These are phyloP conservation scores for Tupaia chinensis DNA, from an alignment of 2,113 vertebrate genomes.

Conservation along the genomic window DNA sequence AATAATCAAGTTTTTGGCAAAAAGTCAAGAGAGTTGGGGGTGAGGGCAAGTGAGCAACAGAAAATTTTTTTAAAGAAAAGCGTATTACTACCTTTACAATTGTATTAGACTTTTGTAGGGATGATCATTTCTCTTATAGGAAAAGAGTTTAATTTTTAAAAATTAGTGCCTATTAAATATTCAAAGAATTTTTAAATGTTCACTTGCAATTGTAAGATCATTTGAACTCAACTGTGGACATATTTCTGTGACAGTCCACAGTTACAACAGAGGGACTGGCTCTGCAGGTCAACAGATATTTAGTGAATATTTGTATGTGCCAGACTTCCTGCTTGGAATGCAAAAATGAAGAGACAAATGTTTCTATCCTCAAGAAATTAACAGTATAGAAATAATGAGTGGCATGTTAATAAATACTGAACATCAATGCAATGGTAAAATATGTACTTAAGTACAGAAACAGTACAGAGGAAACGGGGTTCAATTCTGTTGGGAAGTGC, in stretches of 20 bases:
- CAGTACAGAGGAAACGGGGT: neutral
- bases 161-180: slow-evolving; percentile 19
- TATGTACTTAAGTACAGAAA: neutral
- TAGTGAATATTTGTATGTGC: neutral
- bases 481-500: fast-evolving
- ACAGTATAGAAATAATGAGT: slow-evolving; percentile 5
- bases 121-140: slow-evolving; percentile 4
- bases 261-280: neutral
- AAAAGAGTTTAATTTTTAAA: neutral
- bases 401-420: neutral
- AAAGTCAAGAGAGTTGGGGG: neutral
- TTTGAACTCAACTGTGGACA: slow-evolving; percentile 2
- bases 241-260: slow-evolving; percentile 9
- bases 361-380: neutral
- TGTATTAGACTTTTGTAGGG: neutral
- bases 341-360: neutral
- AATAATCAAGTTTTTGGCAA: neutral
- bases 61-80: neutral
- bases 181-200: neutral
- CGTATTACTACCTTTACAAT: neutral
- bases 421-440: neutral
- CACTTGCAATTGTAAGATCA: slow-evolving; percentile 4
- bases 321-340: neutral
- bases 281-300: neutral
- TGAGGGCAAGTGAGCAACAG: neutral